Evolutionary conservation across 1,140 invertebrate species (phyloP), one percentile per base, ranked within the genome.

Genomic region (Aphelenchoides fujianensis): DNA sequence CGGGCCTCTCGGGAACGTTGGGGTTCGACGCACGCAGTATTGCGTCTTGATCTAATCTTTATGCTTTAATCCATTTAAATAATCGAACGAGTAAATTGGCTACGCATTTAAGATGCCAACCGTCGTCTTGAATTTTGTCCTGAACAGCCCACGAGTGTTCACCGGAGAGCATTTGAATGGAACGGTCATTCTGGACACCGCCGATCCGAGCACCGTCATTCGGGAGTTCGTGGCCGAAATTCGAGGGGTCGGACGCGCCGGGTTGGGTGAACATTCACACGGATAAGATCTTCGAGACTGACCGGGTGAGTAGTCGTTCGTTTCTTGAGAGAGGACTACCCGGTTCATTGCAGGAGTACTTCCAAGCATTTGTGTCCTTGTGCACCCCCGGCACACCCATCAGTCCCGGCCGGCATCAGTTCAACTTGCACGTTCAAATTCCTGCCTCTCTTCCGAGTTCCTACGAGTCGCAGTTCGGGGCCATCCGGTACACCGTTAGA

Each of bases 241-340:
- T n/a, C 57, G 77, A 31, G 82, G 80, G 35, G 59, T 74, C 12
- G 82, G 79, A 23, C 69, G 74, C 19, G 78, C n/a, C 80, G 28
- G 82, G 82, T 41, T 82, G 80, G 80, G 74, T 84, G 0, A 82
- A 82, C 53, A 84, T 82, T 37, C 83, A 84, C 66, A 82, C 80
- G 0, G 80, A 82, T 41, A 82, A 82, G 68, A 82, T 82, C 16
- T 82, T 80, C 59, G 80, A 82, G 57, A 82, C 80, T 19, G 80
- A 82, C 53, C 74, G 74, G 62, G 80, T 84, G 35, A 59, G 1
- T 19, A 48, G n/a, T 23, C 9, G 9, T 48, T 16, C 41, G 12
- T 54, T 2, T 59, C n/a, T n/a, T n/a, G 28, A 59, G 19, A 59
- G 5, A 59, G 7, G 55, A 19, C 23, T 12, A 48, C 19, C 34